Percentiles rank a stretch among this genome's conserved stretches.
Evolutionary conservation across 2,797 vertebrate genomes (phyloP).

Genomic region (Limnodromus scolopaceus): DNA sequence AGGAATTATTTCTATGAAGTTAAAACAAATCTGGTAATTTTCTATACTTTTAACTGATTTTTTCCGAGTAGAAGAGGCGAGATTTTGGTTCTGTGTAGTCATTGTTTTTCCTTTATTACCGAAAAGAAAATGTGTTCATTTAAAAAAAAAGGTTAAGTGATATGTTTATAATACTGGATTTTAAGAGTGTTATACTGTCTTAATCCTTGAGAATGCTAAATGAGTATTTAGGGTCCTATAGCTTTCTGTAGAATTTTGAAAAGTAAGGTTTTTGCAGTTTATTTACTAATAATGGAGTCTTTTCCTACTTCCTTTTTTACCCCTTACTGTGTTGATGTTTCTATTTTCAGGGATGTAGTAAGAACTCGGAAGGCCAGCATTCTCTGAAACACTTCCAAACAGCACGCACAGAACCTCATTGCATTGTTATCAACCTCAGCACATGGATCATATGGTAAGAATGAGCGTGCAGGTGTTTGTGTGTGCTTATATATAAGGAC

Average conservation of each 20-base stretch:
- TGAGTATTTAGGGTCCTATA: background rate
- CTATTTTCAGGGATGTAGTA: slow-evolving; percentile 87
- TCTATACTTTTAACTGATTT: background rate
- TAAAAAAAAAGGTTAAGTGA: background rate
- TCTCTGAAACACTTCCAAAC: slow-evolving; percentile 89
- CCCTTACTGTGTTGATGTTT: background rate
- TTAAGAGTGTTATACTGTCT: background rate
- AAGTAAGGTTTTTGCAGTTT: background rate
- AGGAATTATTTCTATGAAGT: background rate
- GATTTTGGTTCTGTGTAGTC: background rate
- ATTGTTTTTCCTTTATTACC: background rate
- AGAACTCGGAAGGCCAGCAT: slow-evolving; percentile 89
- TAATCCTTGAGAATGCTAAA: background rate
- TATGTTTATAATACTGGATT: background rate
- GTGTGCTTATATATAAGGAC: background rate
- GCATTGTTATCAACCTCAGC: slow-evolving; percentile 91
- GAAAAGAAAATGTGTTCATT: background rate
- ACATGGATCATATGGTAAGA: slow-evolving; percentile 96
- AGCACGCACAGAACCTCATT: slow-evolving; percentile 86
- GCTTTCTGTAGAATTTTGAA: background rate
- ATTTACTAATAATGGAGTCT: background rate
- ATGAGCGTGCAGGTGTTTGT: background rate
- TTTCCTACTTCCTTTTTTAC: background rate
- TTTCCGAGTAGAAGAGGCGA: background rate
- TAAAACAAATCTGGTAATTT: background rate